A percentile compares a stretch with the other conserved stretches of the same genome.
These are phyloP conservation scores for Trematomus loennbergii DNA, from an alignment of 2,113 vertebrate species.

Conservation along the genomic window DNA sequence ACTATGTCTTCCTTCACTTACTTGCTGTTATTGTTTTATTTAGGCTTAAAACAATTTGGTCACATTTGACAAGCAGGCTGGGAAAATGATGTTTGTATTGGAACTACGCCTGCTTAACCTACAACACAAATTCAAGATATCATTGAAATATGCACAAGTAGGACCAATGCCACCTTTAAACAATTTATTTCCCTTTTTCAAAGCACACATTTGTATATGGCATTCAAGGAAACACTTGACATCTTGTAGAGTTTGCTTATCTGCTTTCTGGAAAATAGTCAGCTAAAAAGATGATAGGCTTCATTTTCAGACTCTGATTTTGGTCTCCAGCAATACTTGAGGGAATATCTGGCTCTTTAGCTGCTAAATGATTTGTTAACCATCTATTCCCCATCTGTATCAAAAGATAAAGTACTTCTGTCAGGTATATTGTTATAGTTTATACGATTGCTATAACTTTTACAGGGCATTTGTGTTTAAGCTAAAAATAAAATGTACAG, in stretches of 20 bases:
- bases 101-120: constrained; percentile 18
- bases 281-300: neutral
- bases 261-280: neutral
- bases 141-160: constrained; percentile 41
- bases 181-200: constrained; percentile 22
- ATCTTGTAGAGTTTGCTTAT: constrained; percentile 18
- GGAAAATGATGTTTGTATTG: constrained; percentile 2
- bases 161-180: constrained; percentile 23
- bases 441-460: neutral
- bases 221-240: constrained; percentile 2
- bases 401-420: neutral
- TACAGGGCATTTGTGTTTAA: neutral
- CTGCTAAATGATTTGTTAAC: neutral
- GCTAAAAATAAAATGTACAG: neutral
- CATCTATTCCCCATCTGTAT: neutral
- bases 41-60: constrained; percentile 55
- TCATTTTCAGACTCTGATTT: neutral
- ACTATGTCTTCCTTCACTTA: constrained; percentile 28
- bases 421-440: neutral
- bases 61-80: constrained; percentile 50
- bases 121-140: constrained; percentile 44
- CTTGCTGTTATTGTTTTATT: constrained; percentile 32
- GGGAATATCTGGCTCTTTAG: neutral
- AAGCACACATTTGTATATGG: constrained; percentile 12
- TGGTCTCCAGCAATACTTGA: neutral